These are phyloP conservation scores for Xiphophorus maculatus DNA, from an alignment of 2,113 vertebrate species.

Conservation along the genomic window DNA sequence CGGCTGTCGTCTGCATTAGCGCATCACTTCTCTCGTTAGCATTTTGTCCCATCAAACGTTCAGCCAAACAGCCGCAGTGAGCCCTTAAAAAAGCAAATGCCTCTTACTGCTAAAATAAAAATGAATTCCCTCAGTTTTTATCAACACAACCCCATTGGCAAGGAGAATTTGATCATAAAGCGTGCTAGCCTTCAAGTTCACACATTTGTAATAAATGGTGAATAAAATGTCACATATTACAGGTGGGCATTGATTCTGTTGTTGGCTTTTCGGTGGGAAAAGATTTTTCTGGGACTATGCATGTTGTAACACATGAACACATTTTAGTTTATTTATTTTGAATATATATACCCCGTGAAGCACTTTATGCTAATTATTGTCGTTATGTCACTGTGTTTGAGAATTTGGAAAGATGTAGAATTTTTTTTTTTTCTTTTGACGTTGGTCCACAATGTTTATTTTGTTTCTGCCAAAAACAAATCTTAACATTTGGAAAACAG, in stretches of 20 bases:
- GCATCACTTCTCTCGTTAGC: constrained; percentile 20
- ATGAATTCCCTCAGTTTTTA: not conserved
- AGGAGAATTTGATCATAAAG: not conserved
- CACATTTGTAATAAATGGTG: not conserved
- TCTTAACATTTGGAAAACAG: no score
- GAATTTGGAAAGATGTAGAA: not conserved
- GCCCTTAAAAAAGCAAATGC: not conserved
- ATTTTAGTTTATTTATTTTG: no score
- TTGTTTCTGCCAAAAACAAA: no score
- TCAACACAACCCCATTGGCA: not conserved
- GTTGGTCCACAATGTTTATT: not conserved
- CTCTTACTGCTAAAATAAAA: not conserved
- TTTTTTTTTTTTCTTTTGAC: not conserved
- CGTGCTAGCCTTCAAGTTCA: not conserved
- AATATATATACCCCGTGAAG: no score
- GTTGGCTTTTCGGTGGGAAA: not conserved
- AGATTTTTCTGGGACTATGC: not conserved
- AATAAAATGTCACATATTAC: not conserved
- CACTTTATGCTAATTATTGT: not conserved
- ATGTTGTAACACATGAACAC: not conserved
- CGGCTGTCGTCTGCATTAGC: constrained; percentile 21
- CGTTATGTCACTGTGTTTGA: not conserved
- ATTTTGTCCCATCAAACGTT: constrained; percentile 27
- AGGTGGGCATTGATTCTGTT: not conserved
- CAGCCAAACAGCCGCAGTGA: constrained; percentile 4